Base-by-base conservation (phyloP, 2,797 vertebrate species). In the Mormyrops attenuatus region DNA sequence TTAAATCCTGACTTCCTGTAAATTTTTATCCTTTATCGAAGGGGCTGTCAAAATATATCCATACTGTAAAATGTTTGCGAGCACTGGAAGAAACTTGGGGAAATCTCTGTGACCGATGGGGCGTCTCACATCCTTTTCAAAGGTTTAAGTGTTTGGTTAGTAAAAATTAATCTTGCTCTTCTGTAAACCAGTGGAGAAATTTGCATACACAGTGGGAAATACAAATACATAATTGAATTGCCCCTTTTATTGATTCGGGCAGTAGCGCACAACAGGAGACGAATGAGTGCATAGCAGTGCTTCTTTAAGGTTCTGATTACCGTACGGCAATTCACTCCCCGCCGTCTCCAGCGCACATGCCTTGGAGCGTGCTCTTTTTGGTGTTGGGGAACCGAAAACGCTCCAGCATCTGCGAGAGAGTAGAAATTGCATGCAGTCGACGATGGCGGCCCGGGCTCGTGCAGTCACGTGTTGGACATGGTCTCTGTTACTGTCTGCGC, bases 221-320 rank as follows among this genome's bases (percentile, higher is more conserved):
- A 53, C 89, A 86, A 86, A 89, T 86, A 89, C 52, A 82, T 89
- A 89, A 89, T 86, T 53, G 82, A 86, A 89, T 89, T 88, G 53
- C 30, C 87, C 15, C 73, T 91, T 88, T 93, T 95, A 95, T 94
- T 94, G 93, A 95, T 94, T 95, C 91, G 41, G 89, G 82, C 89
- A 85, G 89, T 69, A 73, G 66, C n/a, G 57, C 82, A 86, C 89
- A 69, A 49, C 57, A 30, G 89, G 89, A 86, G 91, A 92, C 92
- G 90, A 91, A 88, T 20, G 85, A 92, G 90, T 92, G 92, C 91
- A 92, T 38, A 93, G 88, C 92, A 90, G 91, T 11, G 66, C 13
- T 92, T 91, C 91, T 93, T 90, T 91, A 90, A 91, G 92, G 90
- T 91, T 91, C 91, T 91, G 91, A 94, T 94, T 94, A 94, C 91